These are phyloP conservation scores for Bufo bufo DNA, from an alignment of 2,113 vertebrate species.

Conservation along the genomic window DNA sequence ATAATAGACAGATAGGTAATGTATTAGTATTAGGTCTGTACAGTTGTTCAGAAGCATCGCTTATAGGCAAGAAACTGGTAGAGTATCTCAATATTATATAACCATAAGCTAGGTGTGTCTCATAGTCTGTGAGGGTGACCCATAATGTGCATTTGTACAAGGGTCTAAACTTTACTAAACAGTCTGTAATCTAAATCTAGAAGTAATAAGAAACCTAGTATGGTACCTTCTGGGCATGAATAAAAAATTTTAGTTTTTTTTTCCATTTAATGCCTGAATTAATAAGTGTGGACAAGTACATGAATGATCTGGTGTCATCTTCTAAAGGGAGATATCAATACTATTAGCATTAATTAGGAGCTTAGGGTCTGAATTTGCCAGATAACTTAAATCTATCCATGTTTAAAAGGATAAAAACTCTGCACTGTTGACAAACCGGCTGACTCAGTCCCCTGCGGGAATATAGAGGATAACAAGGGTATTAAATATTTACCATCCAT, in stretches of 20 bases:
- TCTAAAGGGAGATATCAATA: slow-evolving; percentile 4
- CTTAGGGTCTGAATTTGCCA: neutral
- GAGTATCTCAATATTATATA: too few relatives aligned
- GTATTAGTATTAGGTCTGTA: too few relatives aligned
- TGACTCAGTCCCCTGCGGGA: slow-evolving; percentile 52
- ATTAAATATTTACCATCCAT: slow-evolving; percentile 56
- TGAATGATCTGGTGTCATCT: neutral
- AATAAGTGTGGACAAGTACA: neutral
- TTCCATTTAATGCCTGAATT: neutral
- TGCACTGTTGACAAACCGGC: slow-evolving; percentile 39
- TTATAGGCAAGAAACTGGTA: too few relatives aligned
- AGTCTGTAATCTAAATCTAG: neutral
- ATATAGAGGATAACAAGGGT: slow-evolving; percentile 48
- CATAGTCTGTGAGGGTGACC: too few relatives aligned
- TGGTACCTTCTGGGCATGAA: neutral
- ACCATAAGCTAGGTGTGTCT: too few relatives aligned
- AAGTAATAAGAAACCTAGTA: too few relatives aligned
- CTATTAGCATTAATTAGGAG: slow-evolving; percentile 20
- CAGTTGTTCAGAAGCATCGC: too few relatives aligned
- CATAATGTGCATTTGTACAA: too few relatives aligned
- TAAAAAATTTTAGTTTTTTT: neutral
- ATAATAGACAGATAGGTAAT: too few relatives aligned
- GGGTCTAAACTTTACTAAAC: neutral
- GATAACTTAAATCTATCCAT: slow-evolving; percentile 37
- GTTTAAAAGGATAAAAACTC: slow-evolving; percentile 43